Base-by-base conservation (phyloP, 2,888 invertebrate species). In the Catocala nupta region DNA sequence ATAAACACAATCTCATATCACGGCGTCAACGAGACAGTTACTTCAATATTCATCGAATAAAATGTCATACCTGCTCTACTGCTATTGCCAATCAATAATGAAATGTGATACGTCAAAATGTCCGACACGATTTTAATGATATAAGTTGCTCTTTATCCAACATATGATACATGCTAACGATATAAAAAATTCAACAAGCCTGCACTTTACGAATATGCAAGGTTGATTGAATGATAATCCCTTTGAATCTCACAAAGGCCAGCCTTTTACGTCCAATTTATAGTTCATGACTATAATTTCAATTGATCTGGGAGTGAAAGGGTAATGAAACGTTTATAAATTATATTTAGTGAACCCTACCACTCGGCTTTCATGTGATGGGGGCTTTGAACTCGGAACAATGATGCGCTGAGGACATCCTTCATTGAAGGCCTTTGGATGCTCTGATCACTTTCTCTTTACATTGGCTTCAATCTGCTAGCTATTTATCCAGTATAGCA, bases 201-300 rank as follows among this genome's bases (percentile, higher is more conserved):
- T 59, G 55, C 59, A 64, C 48, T 12, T 36, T 10, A 44, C 51
- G 55, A 62, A 65, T 63, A 63, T 69, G 68, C 63, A 68, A 64
- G 55, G 44, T 47, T 67, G 64, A 75, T 77, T 71, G 68, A 63
- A 75, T 67, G 55, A 75, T 63, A 71, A 73, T 66, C 59, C 71
- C 55, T 67, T 74, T 55, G 42, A 63, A 67, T 64, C 48, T 59
- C 65, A 63, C 71, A 75, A 73, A 67, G 65, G 57, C 54, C 16
- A 51, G 45, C 59, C 62, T 64, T 75, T 65, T 51, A 71, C 56
- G 49, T 75, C 44, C 75, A 77, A 71, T 75, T 75, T 75, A 64
- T 77, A 68, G 51, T 68, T 68, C 54, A 63, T 74, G 51, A 62
- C 51, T 54, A 54, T 71, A 65, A 77, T 74, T 69, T 65, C 55